Percentiles rank a stretch among this genome's conserved stretches.
These are phyloP conservation scores for Drepanosiphum platanoidis DNA, from an alignment of 2,888 invertebrate species.

Conservation along the genomic window DNA sequence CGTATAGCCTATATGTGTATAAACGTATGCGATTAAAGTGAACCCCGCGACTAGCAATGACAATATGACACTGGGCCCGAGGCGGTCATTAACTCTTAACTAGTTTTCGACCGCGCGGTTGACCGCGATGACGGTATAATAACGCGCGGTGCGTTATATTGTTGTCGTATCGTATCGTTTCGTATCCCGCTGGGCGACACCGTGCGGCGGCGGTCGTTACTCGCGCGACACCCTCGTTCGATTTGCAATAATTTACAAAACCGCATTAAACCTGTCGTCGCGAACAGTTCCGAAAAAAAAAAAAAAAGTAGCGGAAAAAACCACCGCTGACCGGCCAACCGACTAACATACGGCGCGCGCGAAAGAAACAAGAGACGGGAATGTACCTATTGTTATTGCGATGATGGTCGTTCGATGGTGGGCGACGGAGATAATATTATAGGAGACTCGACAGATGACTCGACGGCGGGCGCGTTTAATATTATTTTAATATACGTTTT, in stretches of 20 bases:
- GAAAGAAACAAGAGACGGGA: no score
- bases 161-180: not conserved
- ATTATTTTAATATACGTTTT: not conserved
- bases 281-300: not conserved
- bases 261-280: slow-evolving; percentile 45
- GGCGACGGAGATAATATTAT: not conserved
- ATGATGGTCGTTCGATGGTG: no score
- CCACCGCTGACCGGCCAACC: no score
- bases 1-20: no score
- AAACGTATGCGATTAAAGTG: no score
- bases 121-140: not conserved
- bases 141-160: not conserved
- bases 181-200: not conserved
- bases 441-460: not conserved
- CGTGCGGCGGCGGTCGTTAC: not conserved
- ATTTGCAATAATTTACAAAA: slow-evolving; percentile 13
- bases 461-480: not conserved
- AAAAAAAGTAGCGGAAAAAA: not conserved
- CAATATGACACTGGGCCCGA: not conserved
- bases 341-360: not conserved
- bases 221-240: slow-evolving; percentile 4
- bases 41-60: not conserved
- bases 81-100: slow-evolving; percentile 29
- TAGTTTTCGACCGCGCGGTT: slow-evolving; percentile 25
- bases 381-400: no score